phyloP scores from a whole-genome alignment of 2,797 vertebrate species.

The Semaprochilodus insignis region DNA sequence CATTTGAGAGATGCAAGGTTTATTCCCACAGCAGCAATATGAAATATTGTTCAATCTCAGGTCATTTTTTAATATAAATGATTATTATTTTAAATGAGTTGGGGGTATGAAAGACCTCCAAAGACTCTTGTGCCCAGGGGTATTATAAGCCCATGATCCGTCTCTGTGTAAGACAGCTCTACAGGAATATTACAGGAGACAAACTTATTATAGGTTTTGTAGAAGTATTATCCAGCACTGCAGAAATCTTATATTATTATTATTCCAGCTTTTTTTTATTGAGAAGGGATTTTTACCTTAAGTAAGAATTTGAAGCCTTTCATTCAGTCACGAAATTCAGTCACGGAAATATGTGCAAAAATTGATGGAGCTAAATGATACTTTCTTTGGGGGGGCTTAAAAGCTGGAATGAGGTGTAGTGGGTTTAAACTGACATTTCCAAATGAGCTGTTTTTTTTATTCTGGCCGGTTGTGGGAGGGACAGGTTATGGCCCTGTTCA shows the following conservation, averaged over 20 bases:
- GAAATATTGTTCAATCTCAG: no score
- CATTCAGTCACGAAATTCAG: neutral
- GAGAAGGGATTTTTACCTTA: neutral
- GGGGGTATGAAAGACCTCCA: no score
- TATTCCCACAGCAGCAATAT: no score
- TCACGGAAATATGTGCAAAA: neutral
- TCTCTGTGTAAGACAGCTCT: no score
- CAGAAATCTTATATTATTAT: neutral
- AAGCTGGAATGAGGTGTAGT: constrained; percentile 5
- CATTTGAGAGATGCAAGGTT: no score
- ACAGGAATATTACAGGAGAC: no score
- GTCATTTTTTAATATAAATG: no score
- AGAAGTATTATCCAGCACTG: neutral
- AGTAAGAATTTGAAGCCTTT: neutral
- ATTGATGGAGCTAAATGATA: constrained; percentile 15
- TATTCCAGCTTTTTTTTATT: neutral
- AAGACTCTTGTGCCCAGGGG: no score
- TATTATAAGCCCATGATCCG: no score
- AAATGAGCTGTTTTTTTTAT: constrained; percentile 31
- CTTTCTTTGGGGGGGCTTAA: constrained; percentile 1
- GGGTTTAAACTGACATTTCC: neutral
- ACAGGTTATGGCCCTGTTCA: constrained; percentile 40
- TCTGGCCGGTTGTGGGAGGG: constrained; percentile 19
- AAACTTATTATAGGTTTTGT: no score
- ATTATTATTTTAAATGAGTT: no score